Conservation (phyloP, 2,113 vertebrate species). For the Nesoenas mayeri region DNA sequence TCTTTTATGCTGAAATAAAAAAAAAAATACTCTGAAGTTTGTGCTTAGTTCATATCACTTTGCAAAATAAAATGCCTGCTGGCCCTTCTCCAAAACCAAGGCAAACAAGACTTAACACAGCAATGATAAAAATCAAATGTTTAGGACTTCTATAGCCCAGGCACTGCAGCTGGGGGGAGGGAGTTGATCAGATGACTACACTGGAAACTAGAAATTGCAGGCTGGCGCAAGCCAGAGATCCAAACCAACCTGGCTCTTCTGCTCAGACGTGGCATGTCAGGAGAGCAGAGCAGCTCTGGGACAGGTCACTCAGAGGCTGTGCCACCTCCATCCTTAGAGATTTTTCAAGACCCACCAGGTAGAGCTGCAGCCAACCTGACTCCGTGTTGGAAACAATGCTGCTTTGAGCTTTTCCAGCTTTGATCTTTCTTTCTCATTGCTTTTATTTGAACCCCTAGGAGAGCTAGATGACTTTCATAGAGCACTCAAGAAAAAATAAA, state of each 20-base stretch:
- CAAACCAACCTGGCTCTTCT: background rate
- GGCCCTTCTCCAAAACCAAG: background rate
- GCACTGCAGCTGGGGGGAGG: background rate
- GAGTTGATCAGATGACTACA: background rate
- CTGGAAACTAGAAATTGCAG: background rate
- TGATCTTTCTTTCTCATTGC: slow-evolving; percentile 33
- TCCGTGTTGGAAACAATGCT: background rate
- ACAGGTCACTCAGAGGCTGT: background rate
- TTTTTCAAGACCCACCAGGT: background rate
- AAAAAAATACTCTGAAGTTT: background rate
- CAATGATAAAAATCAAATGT: background rate
- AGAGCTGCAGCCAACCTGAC: slow-evolving; percentile 4
- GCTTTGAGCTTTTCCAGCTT: slow-evolving; percentile 47
- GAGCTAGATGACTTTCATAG: background rate
- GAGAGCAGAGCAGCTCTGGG: background rate
- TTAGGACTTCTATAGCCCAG: background rate
- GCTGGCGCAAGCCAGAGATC: background rate
- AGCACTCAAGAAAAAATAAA: background rate
- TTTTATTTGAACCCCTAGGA: slow-evolving; percentile 26
- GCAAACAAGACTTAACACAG: background rate
- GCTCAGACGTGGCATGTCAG: background rate
- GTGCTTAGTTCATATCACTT: background rate
- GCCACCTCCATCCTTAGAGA: background rate
- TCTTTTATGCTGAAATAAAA: background rate
- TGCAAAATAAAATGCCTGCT: background rate